phyloP scores from a whole-genome alignment of 1,140 invertebrate species.

The Aleiodes sp. region DNA sequence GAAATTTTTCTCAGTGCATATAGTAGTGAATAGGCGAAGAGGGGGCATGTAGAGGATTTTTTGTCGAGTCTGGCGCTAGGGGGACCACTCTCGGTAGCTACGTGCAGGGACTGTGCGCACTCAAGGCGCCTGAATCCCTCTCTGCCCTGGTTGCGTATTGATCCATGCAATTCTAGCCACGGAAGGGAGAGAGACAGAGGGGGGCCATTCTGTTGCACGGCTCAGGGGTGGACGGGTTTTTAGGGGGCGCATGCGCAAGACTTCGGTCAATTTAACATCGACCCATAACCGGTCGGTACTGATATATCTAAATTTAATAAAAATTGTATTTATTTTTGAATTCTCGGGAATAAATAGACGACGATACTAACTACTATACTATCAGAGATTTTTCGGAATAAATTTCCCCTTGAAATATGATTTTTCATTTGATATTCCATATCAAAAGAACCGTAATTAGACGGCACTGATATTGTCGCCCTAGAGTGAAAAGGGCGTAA shows the following conservation, averaged over 20 bases:
- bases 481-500: not conserved
- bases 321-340: not conserved
- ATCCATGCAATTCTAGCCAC: conserved; percentile 51
- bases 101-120: not conserved
- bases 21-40: not conserved
- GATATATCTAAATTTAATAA: not conserved
- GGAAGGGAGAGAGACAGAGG: conserved; percentile 18
- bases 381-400: not conserved
- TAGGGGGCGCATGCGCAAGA: conserved; percentile 27
- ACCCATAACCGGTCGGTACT: conserved; percentile 24
- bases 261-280: conserved; percentile 23
- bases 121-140: not conserved
- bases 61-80: conserved; percentile 28
- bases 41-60: conserved; percentile 22
- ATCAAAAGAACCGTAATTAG: too few species aligned
- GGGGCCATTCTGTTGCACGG: conserved; percentile 25
- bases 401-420: too few species aligned
- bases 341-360: not conserved
- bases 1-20: too few species aligned
- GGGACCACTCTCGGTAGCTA: too few species aligned
- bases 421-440: too few species aligned
- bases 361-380: too few species aligned
- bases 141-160: conserved; percentile 64
- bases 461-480: too few species aligned
- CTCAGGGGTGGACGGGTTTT: conserved; percentile 32